phyloP scores from a whole-genome alignment of 2,888 invertebrate genomes.

The Lycaena phlaeas region DNA sequence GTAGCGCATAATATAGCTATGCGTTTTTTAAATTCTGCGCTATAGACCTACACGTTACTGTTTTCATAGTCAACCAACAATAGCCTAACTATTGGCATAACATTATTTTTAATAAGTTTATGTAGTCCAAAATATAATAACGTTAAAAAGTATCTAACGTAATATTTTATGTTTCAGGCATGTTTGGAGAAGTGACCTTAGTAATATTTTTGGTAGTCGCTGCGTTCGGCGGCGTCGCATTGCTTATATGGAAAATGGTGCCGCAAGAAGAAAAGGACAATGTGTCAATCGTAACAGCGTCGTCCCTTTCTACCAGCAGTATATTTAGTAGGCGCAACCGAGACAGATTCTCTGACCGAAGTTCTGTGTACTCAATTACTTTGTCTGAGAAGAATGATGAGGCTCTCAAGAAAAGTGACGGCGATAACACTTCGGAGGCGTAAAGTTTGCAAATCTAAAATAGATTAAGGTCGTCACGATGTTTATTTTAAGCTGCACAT shows the following conservation, averaged over 20 bases:
- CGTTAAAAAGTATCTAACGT: too few relatives aligned
- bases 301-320: slow-evolving; percentile 52
- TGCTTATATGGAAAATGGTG: slow-evolving; percentile 71
- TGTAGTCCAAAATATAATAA: too few relatives aligned
- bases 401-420: slow-evolving; percentile 43
- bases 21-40: too few relatives aligned
- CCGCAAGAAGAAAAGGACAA: slow-evolving; percentile 61
- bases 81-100: too few relatives aligned
- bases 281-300: slow-evolving; percentile 55
- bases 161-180: slow-evolving; percentile 39
- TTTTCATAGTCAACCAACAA: too few relatives aligned
- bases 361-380: slow-evolving; percentile 63
- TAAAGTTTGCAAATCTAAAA: slow-evolving; percentile 25
- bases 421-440: slow-evolving; percentile 68
- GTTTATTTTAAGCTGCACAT: slow-evolving; percentile 3
- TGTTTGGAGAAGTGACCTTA: slow-evolving; percentile 59
- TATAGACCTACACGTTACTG: too few relatives aligned
- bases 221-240: slow-evolving; percentile 69
- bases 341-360: slow-evolving; percentile 58
- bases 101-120: too few relatives aligned
- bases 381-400: slow-evolving; percentile 61
- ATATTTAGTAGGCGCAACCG: slow-evolving; percentile 52
- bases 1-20: too few relatives aligned
- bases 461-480: slow-evolving; percentile 1
- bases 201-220: slow-evolving; percentile 74